Evolutionary conservation across 2,113 vertebrate species (phyloP).

Genomic region (Limnothrissa miodon): DNA sequence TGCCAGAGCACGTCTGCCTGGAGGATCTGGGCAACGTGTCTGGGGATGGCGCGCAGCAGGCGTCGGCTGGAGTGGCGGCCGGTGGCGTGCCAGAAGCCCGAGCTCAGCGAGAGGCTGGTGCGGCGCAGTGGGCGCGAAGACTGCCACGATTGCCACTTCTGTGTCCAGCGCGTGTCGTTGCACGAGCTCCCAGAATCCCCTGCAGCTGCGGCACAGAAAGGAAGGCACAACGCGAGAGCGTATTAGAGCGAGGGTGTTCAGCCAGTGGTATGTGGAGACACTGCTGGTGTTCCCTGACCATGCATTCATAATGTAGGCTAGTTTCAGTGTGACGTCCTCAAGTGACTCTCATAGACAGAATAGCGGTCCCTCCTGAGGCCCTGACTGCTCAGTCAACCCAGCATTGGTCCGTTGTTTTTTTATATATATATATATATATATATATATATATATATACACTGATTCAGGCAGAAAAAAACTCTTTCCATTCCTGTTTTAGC

Average conservation of each 20-base stretch:
- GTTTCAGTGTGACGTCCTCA: too few relatives aligned
- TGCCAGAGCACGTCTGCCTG: constrained; percentile 98
- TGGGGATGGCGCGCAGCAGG: constrained; percentile 90
- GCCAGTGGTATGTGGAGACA: too few relatives aligned
- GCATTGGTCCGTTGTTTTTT: too few relatives aligned
- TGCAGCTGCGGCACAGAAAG: constrained; percentile 31
- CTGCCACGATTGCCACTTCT: constrained; percentile 98
- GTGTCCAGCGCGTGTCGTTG: constrained; percentile 85
- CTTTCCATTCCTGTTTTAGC: too few relatives aligned
- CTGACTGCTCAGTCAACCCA: too few relatives aligned
- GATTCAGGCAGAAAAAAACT: too few relatives aligned
- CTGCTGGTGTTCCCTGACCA: too few relatives aligned
- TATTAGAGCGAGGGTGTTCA: background rate
- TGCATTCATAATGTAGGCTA: too few relatives aligned
- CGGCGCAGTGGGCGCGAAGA: constrained; percentile 89
- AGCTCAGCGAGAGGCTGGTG: constrained; percentile 88
- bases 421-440: too few relatives aligned
- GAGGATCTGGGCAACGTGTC: constrained; percentile 95
- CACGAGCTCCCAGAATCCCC: constrained; percentile 71
- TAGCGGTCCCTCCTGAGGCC: too few relatives aligned
- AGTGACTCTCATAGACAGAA: too few relatives aligned
- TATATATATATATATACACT: too few relatives aligned
- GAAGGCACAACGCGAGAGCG: background rate
- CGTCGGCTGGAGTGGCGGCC: constrained; percentile 94
- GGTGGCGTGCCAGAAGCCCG: constrained; percentile 96